These are phyloP conservation scores for Mesoligia furuncula DNA, from an alignment of 2,888 invertebrate genomes.

Conservation along the genomic window DNA sequence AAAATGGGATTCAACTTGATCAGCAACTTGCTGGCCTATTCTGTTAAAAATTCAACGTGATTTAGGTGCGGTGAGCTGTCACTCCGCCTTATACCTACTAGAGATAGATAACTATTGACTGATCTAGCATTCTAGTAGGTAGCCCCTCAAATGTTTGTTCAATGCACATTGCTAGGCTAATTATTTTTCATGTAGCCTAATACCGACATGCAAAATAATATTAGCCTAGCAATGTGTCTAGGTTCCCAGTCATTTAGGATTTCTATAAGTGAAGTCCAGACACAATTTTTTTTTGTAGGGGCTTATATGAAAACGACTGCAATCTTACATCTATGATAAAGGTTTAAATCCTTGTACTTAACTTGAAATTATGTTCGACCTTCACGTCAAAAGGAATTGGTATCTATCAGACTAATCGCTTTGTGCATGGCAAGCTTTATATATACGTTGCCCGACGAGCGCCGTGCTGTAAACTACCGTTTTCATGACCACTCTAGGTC, in stretches of 20 bases:
- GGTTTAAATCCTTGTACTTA: neutral
- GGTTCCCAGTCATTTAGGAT: neutral
- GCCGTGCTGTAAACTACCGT: constrained; percentile 66
- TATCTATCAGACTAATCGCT: constrained; percentile 41
- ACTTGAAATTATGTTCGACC: constrained; percentile 19
- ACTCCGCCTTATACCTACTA: neutral
- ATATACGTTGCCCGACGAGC: constrained; percentile 47
- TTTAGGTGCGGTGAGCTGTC: too few species aligned
- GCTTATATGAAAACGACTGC: neutral
- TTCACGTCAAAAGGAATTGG: constrained; percentile 35
- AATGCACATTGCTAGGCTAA: neutral
- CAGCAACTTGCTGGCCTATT: neutral
- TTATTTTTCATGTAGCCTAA: neutral
- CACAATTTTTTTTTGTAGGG: neutral
- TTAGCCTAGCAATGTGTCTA: neutral
- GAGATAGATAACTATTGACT: neutral
- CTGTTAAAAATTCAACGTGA: neutral
- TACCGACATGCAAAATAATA: too few species aligned
- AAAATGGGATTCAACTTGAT: neutral
- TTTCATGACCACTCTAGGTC: constrained; percentile 76
- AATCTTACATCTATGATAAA: constrained; percentile 18
- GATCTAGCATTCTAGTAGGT: neutral
- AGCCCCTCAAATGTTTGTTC: neutral
- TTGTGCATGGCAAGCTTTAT: constrained; percentile 62
- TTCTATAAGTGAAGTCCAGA: neutral